Base-by-base conservation (phyloP, 92 coral and sea anemone species). In the Palythoa grandis region DNA sequence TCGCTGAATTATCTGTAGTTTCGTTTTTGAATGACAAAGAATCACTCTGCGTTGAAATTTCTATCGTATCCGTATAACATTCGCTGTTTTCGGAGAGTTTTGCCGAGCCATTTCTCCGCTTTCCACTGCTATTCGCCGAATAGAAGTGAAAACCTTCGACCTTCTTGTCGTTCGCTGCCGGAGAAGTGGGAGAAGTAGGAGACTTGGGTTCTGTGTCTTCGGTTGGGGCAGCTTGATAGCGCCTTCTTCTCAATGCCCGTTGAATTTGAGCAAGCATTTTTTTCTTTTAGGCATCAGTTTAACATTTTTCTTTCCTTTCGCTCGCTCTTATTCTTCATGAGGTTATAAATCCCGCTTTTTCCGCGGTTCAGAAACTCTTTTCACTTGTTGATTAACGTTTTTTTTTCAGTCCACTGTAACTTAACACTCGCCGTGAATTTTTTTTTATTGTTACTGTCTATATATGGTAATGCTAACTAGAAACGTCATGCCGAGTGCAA, bases 201-300 rank as follows among this genome's bases (percentile, higher is more conserved):
- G 79, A 75, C 25, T 75, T 52, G 3, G 79, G 79, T 4, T 77
- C 82, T 23, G 68, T 77, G 24, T 77, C 82, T 77, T 77, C 82
- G 6, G 82, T 77, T 8, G 70, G 82, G 12, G 82, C 82, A 4
- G 82, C 82, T 52, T 77, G 24, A 43, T 77, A 77, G 11, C 82
- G 82, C 15, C 82, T 11, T 22, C 82, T 77, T 52, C 82, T 25
- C 52, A 77, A 25, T 23, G 82, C 82, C 13, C 82, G 52, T 77
- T 77, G 82, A 19, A 77, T 77, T 35, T 77, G 82, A 77, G 82
- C 54, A 77, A 77, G 82, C 82, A 77, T 77, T 5, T 56, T 77
- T 19, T 3, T 19, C 19, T 37, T 61, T 58, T 58, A 58, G 5
- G 20, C 65, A 13, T 19, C 35, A 29, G 35, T 29, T 58, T 19